phyloP scores from a whole-genome alignment of 2,113 vertebrate genomes.

The Puntigrus tetrazona region DNA sequence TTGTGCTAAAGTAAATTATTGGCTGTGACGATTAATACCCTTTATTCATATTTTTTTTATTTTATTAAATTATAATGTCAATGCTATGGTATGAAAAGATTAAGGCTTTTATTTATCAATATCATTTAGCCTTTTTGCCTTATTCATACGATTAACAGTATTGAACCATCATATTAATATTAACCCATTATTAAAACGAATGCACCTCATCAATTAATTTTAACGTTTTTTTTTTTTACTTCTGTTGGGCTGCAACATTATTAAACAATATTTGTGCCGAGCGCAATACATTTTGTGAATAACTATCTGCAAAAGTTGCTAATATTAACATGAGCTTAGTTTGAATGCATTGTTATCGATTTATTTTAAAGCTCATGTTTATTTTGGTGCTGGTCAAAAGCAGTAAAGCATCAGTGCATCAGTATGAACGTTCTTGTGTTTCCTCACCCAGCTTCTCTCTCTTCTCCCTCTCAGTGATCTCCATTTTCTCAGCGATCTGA shows the following conservation, averaged over 20 bases:
- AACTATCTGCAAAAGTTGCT: not conserved
- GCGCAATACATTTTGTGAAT: not conserved
- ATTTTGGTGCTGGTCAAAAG: not conserved
- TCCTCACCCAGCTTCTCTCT: constrained; percentile 56
- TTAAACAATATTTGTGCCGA: not conserved
- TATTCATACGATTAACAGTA: not conserved
- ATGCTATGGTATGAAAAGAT: not conserved
- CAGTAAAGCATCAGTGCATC: not conserved
- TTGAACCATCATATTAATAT: not conserved
- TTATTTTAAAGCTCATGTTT: not conserved
- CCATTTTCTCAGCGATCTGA: constrained; percentile 78
- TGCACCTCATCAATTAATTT: not conserved
- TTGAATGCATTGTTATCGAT: not conserved
- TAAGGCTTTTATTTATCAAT: not conserved
- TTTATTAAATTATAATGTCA: not conserved
- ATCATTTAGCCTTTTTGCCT: not conserved
- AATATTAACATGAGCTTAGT: not conserved
- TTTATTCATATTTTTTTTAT: not conserved
- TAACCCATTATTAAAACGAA: not conserved
- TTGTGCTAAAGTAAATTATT: not conserved
- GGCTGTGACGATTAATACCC: not conserved
- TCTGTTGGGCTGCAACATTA: not conserved
- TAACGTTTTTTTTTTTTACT: not conserved
- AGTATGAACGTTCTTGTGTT: not conserved
- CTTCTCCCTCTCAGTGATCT: constrained; percentile 59